These are phyloP conservation scores for Clunio marinus DNA, from an alignment of 2,888 invertebrate species.

Conservation along the genomic window DNA sequence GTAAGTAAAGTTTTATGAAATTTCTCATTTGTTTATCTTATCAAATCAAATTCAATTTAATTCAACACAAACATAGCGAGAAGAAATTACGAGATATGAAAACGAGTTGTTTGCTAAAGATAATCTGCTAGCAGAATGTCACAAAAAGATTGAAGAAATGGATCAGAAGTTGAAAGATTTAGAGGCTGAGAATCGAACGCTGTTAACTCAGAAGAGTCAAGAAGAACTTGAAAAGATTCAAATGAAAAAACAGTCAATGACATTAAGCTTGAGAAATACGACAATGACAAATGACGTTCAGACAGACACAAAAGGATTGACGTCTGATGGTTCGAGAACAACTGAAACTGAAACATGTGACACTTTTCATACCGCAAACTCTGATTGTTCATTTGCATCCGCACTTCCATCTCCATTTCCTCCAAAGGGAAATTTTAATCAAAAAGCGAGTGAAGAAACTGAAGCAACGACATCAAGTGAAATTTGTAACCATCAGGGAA, in stretches of 20 bases:
- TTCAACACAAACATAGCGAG: conserved; percentile 54
- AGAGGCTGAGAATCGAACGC: conserved; percentile 59
- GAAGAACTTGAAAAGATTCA: conserved; percentile 55
- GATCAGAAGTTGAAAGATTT: conserved; percentile 66
- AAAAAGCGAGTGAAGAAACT: background rate
- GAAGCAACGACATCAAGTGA: background rate
- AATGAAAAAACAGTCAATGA: conserved; percentile 57
- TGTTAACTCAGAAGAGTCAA: conserved; percentile 52
- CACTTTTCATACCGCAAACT: conserved; percentile 72
- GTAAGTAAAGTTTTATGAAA: conserved; percentile 53
- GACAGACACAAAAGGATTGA: conserved; percentile 43
- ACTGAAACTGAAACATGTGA: conserved; percentile 55
- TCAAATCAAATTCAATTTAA: conserved; percentile 42
- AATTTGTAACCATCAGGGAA: background rate
- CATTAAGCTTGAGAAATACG: conserved; percentile 61
- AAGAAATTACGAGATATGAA: conserved; percentile 67
- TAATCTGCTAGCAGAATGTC: conserved; percentile 57
- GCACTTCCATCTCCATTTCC: conserved; percentile 44
- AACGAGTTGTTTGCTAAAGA: conserved; percentile 57
- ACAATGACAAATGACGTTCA: conserved; percentile 52
- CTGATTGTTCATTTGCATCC: conserved; percentile 53
- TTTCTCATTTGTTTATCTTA: conserved; percentile 33
- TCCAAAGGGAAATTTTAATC: background rate
- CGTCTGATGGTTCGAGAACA: conserved; percentile 42
- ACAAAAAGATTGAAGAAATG: conserved; percentile 64